A percentile compares a stretch with the other conserved stretches of the same genome.
Evolutionary conservation across 2,113 vertebrate species (phyloP).

Genomic region (Patagioenas fasciata): DNA sequence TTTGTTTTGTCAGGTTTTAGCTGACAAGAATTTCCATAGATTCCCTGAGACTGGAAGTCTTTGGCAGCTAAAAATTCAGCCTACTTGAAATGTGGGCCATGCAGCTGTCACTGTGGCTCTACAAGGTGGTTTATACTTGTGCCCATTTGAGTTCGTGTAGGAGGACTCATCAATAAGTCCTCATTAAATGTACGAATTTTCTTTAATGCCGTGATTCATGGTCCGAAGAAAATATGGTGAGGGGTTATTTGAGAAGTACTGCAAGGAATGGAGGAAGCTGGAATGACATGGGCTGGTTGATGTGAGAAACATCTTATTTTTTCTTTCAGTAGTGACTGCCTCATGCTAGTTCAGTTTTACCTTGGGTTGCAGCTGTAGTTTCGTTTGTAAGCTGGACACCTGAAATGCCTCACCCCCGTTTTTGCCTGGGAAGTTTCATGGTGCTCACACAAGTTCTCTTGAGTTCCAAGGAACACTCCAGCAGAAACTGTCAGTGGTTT

Average conservation of each 20-base stretch:
- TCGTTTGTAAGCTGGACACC: not conserved
- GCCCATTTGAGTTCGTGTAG: not conserved
- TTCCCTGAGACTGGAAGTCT: not conserved
- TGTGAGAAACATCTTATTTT: not conserved
- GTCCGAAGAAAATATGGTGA: not conserved
- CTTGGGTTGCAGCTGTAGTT: not conserved
- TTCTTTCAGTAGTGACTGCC: not conserved
- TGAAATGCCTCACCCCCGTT: not conserved
- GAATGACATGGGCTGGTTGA: not conserved
- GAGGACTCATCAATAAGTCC: not conserved
- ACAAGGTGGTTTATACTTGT: not conserved
- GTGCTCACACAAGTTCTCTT: not conserved
- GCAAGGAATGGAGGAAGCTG: not conserved
- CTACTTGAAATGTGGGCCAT: not conserved
- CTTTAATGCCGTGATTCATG: not conserved
- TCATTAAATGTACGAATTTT: not conserved
- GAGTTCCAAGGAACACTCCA: not conserved
- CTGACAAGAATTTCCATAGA: not conserved
- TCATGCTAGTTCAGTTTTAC: not conserved
- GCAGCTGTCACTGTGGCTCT: not conserved
- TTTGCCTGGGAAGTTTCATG: not conserved
- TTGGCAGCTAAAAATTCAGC: not conserved
- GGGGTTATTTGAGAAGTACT: not conserved
- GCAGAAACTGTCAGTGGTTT: not conserved
- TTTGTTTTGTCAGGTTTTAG: not conserved